Conservation (phyloP, 2,113 vertebrate species). For the Lynx canadensis region DNA sequence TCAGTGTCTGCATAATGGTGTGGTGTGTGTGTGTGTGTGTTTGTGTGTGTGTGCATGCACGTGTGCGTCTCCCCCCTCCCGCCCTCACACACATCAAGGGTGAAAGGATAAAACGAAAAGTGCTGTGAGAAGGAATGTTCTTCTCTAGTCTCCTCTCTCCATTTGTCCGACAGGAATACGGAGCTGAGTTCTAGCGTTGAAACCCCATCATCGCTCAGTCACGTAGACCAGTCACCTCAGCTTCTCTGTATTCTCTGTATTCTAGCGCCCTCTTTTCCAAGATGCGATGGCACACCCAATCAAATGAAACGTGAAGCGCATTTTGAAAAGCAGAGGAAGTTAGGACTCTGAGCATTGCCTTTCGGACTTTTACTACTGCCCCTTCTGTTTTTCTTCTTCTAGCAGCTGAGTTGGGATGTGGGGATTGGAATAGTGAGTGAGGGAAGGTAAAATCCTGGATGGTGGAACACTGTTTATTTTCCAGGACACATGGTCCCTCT, state of each 20-base stretch:
- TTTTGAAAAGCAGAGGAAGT: slow-evolving; percentile 1
- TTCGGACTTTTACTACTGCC: neutral
- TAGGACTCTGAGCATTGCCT: neutral
- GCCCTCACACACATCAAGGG: neutral
- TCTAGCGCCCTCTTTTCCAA: neutral
- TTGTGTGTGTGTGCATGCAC: neutral
- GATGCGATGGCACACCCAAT: neutral
- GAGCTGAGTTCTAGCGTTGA: neutral
- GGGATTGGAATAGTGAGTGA: neutral
- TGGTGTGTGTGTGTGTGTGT: neutral
- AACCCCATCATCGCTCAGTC: neutral
- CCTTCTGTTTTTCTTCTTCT: neutral
- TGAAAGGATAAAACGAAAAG: neutral
- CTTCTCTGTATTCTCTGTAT: neutral
- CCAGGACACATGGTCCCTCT: neutral
- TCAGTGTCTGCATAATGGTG: neutral
- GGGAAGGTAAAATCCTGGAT: neutral
- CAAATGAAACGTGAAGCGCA: neutral
- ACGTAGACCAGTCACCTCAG: neutral
- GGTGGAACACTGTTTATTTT: neutral
- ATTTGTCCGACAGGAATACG: neutral
- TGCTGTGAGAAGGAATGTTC: neutral
- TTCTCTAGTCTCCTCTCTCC: neutral
- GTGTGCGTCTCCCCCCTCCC: too few relatives aligned
- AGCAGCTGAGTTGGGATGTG: neutral